phyloP scores from a whole-genome alignment of 2,797 vertebrate species.

The Perodicticus potto region DNA sequence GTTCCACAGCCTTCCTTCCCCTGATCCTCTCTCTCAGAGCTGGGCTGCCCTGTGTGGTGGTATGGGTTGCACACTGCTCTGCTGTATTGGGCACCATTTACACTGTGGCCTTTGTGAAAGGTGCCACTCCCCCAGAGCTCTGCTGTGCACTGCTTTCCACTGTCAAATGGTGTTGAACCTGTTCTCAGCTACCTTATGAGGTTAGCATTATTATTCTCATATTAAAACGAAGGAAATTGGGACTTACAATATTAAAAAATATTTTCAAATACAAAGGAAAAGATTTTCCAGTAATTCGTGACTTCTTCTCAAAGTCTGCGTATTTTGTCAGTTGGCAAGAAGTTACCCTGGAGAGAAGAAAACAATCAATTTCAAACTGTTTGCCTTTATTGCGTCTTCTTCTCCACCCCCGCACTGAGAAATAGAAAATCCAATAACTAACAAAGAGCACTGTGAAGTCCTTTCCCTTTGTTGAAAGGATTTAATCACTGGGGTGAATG shows the following conservation, averaged over 20 bases:
- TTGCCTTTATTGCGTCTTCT: constrained; percentile 79
- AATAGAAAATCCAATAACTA: constrained; percentile 84
- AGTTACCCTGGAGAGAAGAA: constrained; percentile 77
- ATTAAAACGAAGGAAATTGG: constrained; percentile 53
- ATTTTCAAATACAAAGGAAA: constrained; percentile 53
- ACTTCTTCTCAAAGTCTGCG: constrained; percentile 21
- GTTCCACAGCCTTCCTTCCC: not conserved
- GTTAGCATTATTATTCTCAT: constrained; percentile 1
- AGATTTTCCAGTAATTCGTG: not conserved
- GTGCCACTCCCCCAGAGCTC: not conserved
- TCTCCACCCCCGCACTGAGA: constrained; percentile 57
- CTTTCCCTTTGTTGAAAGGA: constrained; percentile 59
- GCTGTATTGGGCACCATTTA: not conserved
- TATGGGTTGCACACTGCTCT: not conserved
- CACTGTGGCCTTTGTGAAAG: rapidly evolving
- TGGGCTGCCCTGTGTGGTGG: not conserved
- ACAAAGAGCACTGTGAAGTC: constrained; percentile 74
- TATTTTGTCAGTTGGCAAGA: constrained; percentile 74
- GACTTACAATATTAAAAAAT: not conserved
- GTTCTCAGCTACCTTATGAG: not conserved
- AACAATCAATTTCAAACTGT: constrained; percentile 78
- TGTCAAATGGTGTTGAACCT: not conserved
- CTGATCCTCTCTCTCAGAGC: not conserved
- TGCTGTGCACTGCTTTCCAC: rapidly evolving
- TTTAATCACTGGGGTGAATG: constrained; percentile 72